Percentiles rank a stretch among this genome's conserved stretches.
Conservation (phyloP, 23 tunicate genomes). For the Trididemnum clinides region DNA sequence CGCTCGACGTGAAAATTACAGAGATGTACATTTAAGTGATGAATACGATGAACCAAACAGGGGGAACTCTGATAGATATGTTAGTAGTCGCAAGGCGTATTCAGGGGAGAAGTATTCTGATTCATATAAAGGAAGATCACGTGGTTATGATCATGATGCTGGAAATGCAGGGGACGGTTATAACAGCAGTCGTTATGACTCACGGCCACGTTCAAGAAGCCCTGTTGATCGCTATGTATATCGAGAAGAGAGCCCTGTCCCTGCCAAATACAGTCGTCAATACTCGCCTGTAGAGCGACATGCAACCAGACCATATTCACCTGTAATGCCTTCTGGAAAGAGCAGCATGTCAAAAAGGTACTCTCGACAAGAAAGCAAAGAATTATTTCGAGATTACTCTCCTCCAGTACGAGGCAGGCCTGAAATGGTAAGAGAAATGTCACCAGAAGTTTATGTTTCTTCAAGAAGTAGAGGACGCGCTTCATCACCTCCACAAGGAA, state of each 20-base stretch:
- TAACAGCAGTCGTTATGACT: conserved; percentile 13
- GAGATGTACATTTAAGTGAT: neutral
- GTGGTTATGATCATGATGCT: conserved; percentile 10
- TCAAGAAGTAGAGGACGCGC: neutral
- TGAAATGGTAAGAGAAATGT: neutral
- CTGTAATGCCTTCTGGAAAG: neutral
- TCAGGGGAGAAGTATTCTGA: neutral
- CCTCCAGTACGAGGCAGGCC: neutral
- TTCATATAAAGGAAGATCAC: conserved; percentile 3
- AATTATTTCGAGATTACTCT: neutral
- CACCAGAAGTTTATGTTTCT: neutral
- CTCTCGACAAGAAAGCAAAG: neutral
- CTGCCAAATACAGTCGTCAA: neutral
- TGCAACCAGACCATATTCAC: conserved; percentile 2
- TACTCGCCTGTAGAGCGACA: conserved; percentile 10
- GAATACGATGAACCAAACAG: neutral
- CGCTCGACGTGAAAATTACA: neutral
- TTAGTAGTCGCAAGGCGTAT: neutral
- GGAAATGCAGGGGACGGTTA: conserved; percentile 1
- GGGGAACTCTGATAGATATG: neutral
- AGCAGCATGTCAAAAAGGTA: conserved; percentile 17
- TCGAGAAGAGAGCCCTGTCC: conserved; percentile 42
- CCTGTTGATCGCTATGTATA: conserved; percentile 29
- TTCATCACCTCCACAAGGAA: neutral
- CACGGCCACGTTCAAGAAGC: conserved; percentile 38